These are phyloP conservation scores for Petaurus breviceps DNA, from an alignment of 2,113 vertebrate genomes.

Conservation along the genomic window DNA sequence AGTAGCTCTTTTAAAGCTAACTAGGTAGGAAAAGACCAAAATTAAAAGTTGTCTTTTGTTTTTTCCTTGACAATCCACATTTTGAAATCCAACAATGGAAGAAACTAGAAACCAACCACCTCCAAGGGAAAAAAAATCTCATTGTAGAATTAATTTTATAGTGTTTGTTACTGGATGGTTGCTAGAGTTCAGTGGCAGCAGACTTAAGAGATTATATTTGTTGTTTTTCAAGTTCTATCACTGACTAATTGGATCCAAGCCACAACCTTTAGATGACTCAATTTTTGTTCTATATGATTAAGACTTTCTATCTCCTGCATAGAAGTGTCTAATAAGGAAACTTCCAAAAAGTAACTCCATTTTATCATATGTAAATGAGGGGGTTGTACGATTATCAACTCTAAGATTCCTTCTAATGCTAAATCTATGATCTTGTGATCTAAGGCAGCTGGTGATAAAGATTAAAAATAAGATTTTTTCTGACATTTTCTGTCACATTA, in stretches of 20 bases:
- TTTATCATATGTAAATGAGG: background rate
- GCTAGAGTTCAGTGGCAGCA: slow-evolving; percentile 34
- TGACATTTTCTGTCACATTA: slow-evolving; percentile 52
- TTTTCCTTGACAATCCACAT: background rate
- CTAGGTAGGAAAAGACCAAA: background rate
- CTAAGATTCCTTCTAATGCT: background rate
- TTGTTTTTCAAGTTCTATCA: slow-evolving; percentile 1
- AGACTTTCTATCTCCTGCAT: slow-evolving; percentile 56
- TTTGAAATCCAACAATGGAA: slow-evolving; percentile 38
- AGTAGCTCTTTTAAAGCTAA: slow-evolving; percentile 31
- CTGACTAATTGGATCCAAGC: slow-evolving; percentile 53
- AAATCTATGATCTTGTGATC: background rate
- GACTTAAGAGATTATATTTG: slow-evolving; percentile 18
- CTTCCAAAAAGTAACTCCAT: slow-evolving; percentile 40
- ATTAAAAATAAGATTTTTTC: slow-evolving; percentile 43
- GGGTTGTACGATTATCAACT: background rate
- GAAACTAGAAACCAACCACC: background rate
- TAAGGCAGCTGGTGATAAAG: slow-evolving; percentile 56
- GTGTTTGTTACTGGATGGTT: slow-evolving; percentile 25
- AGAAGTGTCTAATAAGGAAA: slow-evolving; percentile 65
- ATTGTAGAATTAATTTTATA: slow-evolving; percentile 40
- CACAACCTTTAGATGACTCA: slow-evolving; percentile 61
- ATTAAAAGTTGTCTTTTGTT: background rate
- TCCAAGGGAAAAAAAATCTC: slow-evolving; percentile 32
- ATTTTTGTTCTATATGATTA: slow-evolving; percentile 61